phyloP scores from a whole-genome alignment of 2,113 vertebrate species.

The Empidonax alnorum region DNA sequence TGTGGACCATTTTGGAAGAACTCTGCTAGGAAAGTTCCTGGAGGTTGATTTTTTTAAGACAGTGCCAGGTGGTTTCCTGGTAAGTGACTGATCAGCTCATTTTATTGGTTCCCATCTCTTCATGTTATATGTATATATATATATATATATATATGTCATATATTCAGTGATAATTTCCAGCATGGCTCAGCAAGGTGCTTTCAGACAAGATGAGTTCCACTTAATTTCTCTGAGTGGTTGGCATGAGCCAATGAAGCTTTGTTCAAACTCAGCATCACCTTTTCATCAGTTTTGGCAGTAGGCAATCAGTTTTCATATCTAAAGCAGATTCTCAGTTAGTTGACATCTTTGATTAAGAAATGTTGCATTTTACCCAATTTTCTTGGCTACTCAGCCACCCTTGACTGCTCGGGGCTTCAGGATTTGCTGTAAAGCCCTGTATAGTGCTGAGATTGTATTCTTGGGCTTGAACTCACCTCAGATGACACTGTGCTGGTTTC shows the following conservation, averaged over 20 bases:
- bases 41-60: not conserved
- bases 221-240: not conserved
- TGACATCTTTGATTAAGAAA: not conserved
- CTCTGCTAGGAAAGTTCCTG: not conserved
- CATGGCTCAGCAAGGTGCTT: not conserved
- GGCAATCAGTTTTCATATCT: not conserved
- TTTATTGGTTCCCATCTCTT: not conserved
- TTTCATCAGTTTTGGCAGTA: not conserved
- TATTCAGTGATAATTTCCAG: not conserved
- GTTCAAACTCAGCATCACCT: not conserved
- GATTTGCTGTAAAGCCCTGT: not conserved
- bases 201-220: not conserved
- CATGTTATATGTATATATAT: too few species aligned
- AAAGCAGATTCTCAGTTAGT: not conserved
- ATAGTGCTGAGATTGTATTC: not conserved
- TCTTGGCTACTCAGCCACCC: not conserved
- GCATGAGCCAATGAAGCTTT: not conserved
- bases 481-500: not conserved
- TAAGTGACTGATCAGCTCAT: not conserved
- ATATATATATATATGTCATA: too few species aligned
- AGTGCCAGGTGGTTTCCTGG: accelerated
- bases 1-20: not conserved
- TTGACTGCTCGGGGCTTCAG: not conserved
- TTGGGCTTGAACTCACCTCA: not conserved
- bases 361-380: not conserved